Percentiles rank a stretch among this genome's conserved stretches.
Conservation (phyloP, 2,113 vertebrate species). For the Lethenteron camtschaticum region DNA sequence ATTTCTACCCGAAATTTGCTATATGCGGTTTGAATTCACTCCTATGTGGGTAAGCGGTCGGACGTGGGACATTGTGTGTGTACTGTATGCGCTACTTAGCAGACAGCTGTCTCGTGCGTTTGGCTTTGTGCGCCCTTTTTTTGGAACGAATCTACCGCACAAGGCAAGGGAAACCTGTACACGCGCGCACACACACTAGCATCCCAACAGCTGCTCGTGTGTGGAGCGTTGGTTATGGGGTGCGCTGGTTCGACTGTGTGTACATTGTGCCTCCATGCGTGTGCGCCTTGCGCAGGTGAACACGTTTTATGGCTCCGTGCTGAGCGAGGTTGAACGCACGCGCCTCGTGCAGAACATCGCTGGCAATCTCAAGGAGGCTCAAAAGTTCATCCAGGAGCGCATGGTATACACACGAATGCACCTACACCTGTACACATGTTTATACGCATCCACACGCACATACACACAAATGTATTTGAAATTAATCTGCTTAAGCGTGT, state of each 20-base stretch:
- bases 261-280: neutral
- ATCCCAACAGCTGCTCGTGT: neutral
- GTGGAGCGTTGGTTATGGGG: neutral
- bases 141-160: too few species aligned
- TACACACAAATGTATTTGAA: neutral
- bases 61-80: too few species aligned
- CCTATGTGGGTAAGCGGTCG: too few species aligned
- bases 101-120: too few species aligned
- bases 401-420: slow-evolving; percentile 26
- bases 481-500: neutral
- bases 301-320: slow-evolving; percentile 41
- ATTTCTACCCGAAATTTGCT: too few species aligned
- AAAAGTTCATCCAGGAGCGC: slow-evolving; percentile 71
- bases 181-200: too few species aligned
- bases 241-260: neutral
- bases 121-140: too few species aligned
- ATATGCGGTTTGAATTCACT: too few species aligned
- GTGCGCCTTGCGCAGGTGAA: slow-evolving; percentile 30
- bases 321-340: slow-evolving; percentile 44
- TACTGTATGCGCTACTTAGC: too few species aligned
- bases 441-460: neutral
- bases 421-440: neutral
- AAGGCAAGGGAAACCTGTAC: too few species aligned
- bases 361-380: slow-evolving; percentile 38
- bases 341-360: slow-evolving; percentile 69